phyloP scores from a whole-genome alignment of 2,888 invertebrate species.

The Rhagonycha lutea region DNA sequence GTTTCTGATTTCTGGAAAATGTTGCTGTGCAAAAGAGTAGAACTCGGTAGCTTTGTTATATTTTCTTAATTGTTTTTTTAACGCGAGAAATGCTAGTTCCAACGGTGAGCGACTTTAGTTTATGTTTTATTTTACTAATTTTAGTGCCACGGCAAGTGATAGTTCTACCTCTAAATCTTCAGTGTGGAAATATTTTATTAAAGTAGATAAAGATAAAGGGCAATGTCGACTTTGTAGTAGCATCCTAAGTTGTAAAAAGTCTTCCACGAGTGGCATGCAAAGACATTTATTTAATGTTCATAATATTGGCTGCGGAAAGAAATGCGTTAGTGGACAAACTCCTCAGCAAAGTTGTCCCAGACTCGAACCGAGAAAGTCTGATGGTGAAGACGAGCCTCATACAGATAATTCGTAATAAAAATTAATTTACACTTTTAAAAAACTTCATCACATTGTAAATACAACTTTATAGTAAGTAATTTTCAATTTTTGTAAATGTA shows the following conservation, averaged over 20 bases:
- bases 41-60: neutral
- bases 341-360: neutral
- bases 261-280: neutral
- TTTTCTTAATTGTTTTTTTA: neutral
- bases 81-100: neutral
- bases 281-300: neutral
- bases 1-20: neutral
- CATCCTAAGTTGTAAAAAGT: neutral
- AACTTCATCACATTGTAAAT: neutral
- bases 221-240: neutral
- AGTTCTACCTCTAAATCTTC: neutral
- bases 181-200: neutral
- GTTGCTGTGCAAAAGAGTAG: neutral
- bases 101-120: neutral
- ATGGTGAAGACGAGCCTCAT: neutral
- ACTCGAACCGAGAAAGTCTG: neutral
- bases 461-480: neutral
- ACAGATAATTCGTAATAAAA: neutral
- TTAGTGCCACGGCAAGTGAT: neutral
- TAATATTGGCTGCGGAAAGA: neutral
- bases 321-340: neutral
- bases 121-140: neutral
- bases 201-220: neutral
- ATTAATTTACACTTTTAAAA: neutral
- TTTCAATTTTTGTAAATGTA: neutral